Evolutionary conservation across 2,113 vertebrate species (phyloP), one percentile per base, ranked within the genome.

Genomic region (Laterallus jamaicensis): DNA sequence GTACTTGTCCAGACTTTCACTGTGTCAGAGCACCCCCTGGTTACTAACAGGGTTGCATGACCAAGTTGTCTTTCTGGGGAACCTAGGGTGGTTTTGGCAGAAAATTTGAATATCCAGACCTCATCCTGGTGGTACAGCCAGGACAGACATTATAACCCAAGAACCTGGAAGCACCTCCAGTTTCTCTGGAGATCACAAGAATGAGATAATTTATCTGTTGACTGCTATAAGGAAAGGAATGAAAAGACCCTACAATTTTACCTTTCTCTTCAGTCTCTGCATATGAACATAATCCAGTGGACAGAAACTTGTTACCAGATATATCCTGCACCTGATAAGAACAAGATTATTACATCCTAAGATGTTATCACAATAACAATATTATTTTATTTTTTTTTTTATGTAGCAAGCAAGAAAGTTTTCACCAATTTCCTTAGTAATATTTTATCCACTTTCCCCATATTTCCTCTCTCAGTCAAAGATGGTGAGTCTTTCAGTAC

Each of bases 361-460:
- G 69, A 74, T 93, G 11, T 19, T 92, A 83, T 93, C 92, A 74
- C 25, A 81, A 14, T 40, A 85, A 37, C 3, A 0, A 80, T 88
- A 94, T 88, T 88, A 80, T 80, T 40, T 90, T 75, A 76, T 82
- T 40, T 19, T 71, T 81, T 79, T 86, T 84, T 89, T 52, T 18
- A 93, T 79, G 39, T 74, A 88, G 47, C 37, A 92, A 88, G 59
- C 63, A 93, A 90, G 83, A 81, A 81, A 86, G 40, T 83, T 17
- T 88, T 67, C 71, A 92, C 63, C 52, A 88, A 88, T 88, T 94
- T 94, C 80, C 79, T 82, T 29, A 66, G 59, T 59, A 92, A 90
- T 92, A 94, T 83, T 95, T 97, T 83, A 93, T 86, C 82, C 32
- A 74, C 42, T 87, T 82, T 70, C n/a, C 4, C 9, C 54, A 89